phyloP scores from a whole-genome alignment of 2,113 vertebrate species.

The Probosciger aterrimus region DNA sequence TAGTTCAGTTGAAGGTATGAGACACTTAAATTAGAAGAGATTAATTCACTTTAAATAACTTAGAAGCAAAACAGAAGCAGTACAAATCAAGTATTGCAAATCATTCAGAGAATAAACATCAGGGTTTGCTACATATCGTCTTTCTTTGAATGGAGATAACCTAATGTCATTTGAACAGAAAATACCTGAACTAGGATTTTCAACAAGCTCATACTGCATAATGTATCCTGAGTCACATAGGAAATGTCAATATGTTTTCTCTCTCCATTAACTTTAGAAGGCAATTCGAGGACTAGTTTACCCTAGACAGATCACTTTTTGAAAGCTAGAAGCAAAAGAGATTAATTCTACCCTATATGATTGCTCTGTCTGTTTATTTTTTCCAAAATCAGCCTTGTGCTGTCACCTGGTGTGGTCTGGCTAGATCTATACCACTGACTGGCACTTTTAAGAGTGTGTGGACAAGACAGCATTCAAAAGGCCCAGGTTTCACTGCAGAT shows the following conservation, averaged over 20 bases:
- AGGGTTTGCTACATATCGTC: neutral
- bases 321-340: slow-evolving; percentile 27
- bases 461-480: neutral
- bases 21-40: neutral
- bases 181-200: slow-evolving; percentile 24
- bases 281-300: slow-evolving; percentile 58
- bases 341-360: slow-evolving; percentile 42
- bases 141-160: slow-evolving; percentile 11
- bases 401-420: neutral
- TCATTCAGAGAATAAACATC: slow-evolving; percentile 21
- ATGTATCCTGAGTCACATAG: neutral
- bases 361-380: slow-evolving; percentile 31
- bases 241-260: slow-evolving; percentile 60
- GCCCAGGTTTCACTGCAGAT: neutral
- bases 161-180: slow-evolving; percentile 4
- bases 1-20: neutral
- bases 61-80: neutral
- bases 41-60: neutral
- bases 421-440: neutral
- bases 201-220: neutral
- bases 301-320: slow-evolving; percentile 48
- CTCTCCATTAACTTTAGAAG: slow-evolving; percentile 55
- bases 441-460: neutral
- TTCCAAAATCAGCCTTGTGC: neutral
- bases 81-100: neutral